These are phyloP conservation scores for Digitonthophagus gazella DNA, from an alignment of 2,888 invertebrate genomes.

Conservation along the genomic window DNA sequence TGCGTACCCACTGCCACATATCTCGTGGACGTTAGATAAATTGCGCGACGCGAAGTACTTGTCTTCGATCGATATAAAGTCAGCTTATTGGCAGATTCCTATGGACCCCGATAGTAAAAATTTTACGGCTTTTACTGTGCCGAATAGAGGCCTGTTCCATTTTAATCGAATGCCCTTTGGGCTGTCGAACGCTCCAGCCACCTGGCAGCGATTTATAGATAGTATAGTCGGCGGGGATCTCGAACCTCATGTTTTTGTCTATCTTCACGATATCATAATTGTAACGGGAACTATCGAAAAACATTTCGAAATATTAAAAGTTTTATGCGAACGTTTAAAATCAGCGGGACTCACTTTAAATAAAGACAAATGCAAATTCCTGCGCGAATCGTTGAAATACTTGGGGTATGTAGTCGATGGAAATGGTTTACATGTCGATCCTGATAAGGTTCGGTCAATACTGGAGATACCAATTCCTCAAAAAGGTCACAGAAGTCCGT, in stretches of 20 bases:
- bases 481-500: slow-evolving; percentile 31
- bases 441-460: slow-evolving; percentile 26
- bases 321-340: slow-evolving; percentile 24
- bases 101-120: slow-evolving; percentile 23
- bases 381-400: slow-evolving; percentile 32
- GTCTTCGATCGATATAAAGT: slow-evolving; percentile 32
- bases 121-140: slow-evolving; percentile 40
- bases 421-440: slow-evolving; percentile 30
- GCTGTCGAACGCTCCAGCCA: slow-evolving; percentile 36
- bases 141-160: slow-evolving; percentile 36
- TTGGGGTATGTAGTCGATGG: slow-evolving; percentile 38
- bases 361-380: slow-evolving; percentile 37
- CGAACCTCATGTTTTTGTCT: slow-evolving; percentile 30
- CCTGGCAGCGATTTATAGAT: slow-evolving; percentile 39
- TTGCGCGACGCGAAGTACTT: slow-evolving; percentile 34
- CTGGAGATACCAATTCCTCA: slow-evolving; percentile 34
- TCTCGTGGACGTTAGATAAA: slow-evolving; percentile 33
- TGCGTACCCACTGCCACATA: slow-evolving; percentile 35
- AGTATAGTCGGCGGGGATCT: slow-evolving; percentile 33
- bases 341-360: slow-evolving; percentile 33
- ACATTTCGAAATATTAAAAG: slow-evolving; percentile 24
- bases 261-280: slow-evolving; percentile 27
- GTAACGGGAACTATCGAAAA: slow-evolving; percentile 18
- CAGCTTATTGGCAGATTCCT: slow-evolving; percentile 36
- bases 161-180: slow-evolving; percentile 41